These are phyloP conservation scores for Bambusicola thoracicus DNA, from an alignment of 2,113 vertebrate genomes.

Conservation along the genomic window DNA sequence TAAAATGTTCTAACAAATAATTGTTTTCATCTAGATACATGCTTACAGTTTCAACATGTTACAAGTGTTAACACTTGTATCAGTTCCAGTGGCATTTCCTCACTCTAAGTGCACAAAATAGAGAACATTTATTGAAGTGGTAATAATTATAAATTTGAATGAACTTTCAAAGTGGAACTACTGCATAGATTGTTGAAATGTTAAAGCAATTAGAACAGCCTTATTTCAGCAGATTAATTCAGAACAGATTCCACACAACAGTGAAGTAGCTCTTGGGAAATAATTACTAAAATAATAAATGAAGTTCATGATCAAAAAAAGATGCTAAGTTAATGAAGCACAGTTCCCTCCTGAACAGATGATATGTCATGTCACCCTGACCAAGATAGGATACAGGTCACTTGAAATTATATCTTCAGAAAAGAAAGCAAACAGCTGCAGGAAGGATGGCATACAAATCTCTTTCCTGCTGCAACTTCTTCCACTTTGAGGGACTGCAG, in stretches of 20 bases:
- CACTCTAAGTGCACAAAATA: not conserved
- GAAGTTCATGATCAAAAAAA: constrained; percentile 34
- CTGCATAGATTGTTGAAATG: constrained; percentile 23
- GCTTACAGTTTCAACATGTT: not conserved
- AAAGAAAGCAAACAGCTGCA: not conserved
- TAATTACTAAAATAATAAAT: constrained; percentile 33
- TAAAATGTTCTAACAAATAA: not conserved
- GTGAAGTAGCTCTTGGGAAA: constrained; percentile 50
- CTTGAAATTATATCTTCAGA: not conserved
- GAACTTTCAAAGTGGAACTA: constrained; percentile 30
- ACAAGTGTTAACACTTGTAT: not conserved
- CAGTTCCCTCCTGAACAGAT: not conserved
- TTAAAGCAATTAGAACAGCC: constrained; percentile 24
- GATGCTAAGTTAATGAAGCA: constrained; percentile 42
- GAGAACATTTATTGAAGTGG: not conserved
- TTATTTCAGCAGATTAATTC: constrained; percentile 32
- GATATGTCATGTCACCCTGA: not conserved
- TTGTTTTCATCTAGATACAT: not conserved
- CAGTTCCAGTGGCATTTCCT: not conserved
- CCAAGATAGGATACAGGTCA: constrained; percentile 12
- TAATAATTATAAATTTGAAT: constrained; percentile 44
- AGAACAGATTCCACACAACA: not conserved
- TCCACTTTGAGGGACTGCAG: not conserved
- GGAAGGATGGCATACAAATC: not conserved
- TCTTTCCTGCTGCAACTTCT: not conserved